These are phyloP conservation scores for Dasyornis broadbenti DNA, from an alignment of 2,113 vertebrate species.

Conservation along the genomic window DNA sequence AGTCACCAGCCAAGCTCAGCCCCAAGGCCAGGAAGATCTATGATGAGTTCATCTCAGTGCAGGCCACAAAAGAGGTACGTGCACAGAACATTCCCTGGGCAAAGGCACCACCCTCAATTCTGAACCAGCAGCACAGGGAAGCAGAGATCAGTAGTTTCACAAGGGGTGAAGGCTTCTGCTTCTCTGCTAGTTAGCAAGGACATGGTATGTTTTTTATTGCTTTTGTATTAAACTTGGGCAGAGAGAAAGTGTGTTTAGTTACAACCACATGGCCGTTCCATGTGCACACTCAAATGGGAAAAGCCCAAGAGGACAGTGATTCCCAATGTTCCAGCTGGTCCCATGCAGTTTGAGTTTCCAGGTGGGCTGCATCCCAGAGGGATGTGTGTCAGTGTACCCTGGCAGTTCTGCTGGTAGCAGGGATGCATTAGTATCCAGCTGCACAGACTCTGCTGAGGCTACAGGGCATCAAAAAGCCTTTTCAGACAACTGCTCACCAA, in stretches of 20 bases:
- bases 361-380: background rate
- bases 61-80: slow-evolving; percentile 85
- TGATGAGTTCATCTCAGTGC: slow-evolving; percentile 80
- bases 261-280: background rate
- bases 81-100: background rate
- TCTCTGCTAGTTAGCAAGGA: background rate
- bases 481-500: background rate
- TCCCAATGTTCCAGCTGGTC: background rate
- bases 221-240: background rate
- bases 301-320: background rate
- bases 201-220: background rate
- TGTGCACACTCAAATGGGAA: background rate
- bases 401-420: background rate
- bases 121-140: background rate
- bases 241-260: background rate
- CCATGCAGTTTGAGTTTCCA: background rate
- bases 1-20: slow-evolving; percentile 67
- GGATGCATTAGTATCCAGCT: background rate
- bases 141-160: background rate
- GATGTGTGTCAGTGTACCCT: background rate
- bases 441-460: background rate
- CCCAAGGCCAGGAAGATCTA: slow-evolving; percentile 85
- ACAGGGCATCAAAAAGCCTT: background rate
- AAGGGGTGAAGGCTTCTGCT: background rate
- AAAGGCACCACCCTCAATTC: background rate